Conservation (phyloP, 2,888 invertebrate genomes). For the Fragum fragum region DNA sequence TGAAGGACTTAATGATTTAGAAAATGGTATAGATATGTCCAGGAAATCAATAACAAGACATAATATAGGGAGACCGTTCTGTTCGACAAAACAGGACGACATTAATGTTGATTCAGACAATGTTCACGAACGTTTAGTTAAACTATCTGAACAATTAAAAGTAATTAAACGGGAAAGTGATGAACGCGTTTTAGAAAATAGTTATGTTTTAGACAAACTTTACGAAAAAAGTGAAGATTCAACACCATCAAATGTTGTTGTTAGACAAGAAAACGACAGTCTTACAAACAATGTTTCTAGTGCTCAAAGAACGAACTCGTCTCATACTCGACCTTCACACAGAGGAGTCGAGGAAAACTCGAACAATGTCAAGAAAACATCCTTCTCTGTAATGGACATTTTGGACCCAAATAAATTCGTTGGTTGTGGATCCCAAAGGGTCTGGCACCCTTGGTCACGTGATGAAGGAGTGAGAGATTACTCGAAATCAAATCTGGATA, state of each 20-base stretch:
- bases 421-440: constrained; percentile 59
- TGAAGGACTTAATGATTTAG: background rate
- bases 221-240: background rate
- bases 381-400: constrained; percentile 82
- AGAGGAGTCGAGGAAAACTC: constrained; percentile 6
- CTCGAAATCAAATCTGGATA: constrained; percentile 55
- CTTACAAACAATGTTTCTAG: background rate
- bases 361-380: constrained; percentile 60
- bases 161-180: background rate
- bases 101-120: background rate
- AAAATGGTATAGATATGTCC: constrained; percentile 10
- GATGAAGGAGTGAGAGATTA: constrained; percentile 62
- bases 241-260: background rate
- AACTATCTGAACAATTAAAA: constrained; percentile 2
- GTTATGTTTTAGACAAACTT: background rate
- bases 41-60: background rate
- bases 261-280: background rate
- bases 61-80: background rate
- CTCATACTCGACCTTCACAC: background rate
- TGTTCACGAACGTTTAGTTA: background rate
- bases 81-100: background rate
- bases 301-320: constrained; percentile 7
- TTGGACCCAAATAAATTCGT: constrained; percentile 82
- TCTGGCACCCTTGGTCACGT: constrained; percentile 70
- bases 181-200: background rate